phyloP scores from a whole-genome alignment of 2,888 invertebrate species.

The Dysmachus trigonus region DNA sequence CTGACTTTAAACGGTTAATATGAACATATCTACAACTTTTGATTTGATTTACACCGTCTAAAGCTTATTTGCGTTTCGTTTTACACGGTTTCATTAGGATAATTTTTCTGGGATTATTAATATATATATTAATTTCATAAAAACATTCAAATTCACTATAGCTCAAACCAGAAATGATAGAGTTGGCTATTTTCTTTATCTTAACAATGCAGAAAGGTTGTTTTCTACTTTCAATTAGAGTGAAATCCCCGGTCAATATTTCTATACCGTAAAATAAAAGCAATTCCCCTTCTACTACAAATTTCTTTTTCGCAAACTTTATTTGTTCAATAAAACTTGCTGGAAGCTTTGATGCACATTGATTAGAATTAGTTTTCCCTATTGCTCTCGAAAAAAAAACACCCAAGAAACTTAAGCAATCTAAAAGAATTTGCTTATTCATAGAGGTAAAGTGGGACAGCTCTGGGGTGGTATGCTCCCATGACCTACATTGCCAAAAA shows the following conservation, averaged over 20 bases:
- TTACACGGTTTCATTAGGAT: too few species aligned
- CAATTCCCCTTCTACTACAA: neutral
- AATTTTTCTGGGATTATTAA: too few species aligned
- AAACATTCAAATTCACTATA: neutral
- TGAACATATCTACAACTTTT: too few species aligned
- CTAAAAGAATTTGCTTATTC: neutral
- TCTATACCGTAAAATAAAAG: neutral
- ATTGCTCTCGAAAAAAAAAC: neutral
- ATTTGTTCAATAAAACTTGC: neutral
- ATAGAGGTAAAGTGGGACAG: neutral
- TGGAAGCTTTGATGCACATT: neutral
- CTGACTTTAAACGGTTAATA: too few species aligned
- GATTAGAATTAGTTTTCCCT: neutral
- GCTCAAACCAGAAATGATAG: neutral
- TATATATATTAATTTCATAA: too few species aligned
- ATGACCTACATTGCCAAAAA: conserved; percentile 13
- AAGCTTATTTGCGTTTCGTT: too few species aligned
- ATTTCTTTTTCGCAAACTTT: neutral
- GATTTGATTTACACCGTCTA: too few species aligned
- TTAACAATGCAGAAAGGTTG: neutral
- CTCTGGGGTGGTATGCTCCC: neutral
- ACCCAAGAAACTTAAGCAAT: neutral
- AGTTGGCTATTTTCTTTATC: neutral
- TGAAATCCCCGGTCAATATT: neutral
- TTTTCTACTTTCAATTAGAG: neutral